Base-by-base conservation (phyloP, 2,888 invertebrate genomes). In the Gerris lacustris region DNA sequence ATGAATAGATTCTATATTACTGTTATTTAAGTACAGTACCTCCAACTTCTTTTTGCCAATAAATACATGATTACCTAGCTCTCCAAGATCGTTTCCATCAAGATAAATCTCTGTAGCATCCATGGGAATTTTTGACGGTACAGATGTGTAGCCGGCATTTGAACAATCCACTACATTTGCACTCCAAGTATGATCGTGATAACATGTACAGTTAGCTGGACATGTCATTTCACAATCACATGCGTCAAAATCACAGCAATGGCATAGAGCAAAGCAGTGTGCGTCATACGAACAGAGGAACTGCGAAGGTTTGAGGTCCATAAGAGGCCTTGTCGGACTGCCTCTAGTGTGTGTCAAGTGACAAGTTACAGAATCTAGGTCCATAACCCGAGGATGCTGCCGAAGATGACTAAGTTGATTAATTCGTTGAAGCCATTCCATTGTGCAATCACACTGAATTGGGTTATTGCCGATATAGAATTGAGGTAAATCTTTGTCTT, bases 161-260 rank as follows among this genome's bases (percentile, higher is more conserved):
- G 92, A 91, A 81, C 94, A 95, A 80, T 94, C 94, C 67, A 94
- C 94, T 63, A 94, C 91, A 81, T 94, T 94, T 69, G 92, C 93
- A 76, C 90, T 89, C 93, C 95, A 96, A 74, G 91, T 88, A 80
- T 92, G 91, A 79, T 96, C 96, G 81, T 94, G 94, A 82, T 93
- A 96, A 81, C 96, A 96, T 76, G 91, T 90, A 83, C 96, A 96
- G 78, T 93, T 93, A 77, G 88, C 87, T 62, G 96, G 96, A 79
- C 96, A 96, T 74, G 92, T 94, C 91, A 95, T 94, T 83, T 96
- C 94, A 82, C 96, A 96, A 82, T 96, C 96, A 82, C 96, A 96
- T 73, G 92, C 92, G 79, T 94, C 94, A 80, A 93, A 96, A 80
- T 95, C 95, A 82, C 96, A 96, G 82, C 96, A 96, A 80, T 94